Evolutionary conservation across 2,797 vertebrate species (phyloP).

Genomic region (Chaetodon trifasciatus): DNA sequence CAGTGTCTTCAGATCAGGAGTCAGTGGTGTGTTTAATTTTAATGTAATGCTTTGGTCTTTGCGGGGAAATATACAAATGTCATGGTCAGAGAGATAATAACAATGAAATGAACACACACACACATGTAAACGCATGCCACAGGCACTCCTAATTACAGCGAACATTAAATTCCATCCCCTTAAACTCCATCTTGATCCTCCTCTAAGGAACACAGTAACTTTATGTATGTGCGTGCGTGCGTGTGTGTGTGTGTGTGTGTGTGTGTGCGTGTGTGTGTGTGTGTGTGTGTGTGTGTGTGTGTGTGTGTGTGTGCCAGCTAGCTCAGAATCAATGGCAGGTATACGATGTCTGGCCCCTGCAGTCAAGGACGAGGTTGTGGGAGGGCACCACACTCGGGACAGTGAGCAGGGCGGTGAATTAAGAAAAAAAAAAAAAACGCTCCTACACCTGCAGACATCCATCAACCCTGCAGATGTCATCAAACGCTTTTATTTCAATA

Average conservation of each 20-base stretch:
- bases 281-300: conserved; percentile 6
- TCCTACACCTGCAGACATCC: conserved; percentile 27
- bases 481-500: not conserved
- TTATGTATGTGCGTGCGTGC: not conserved
- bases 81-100: not conserved
- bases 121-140: not conserved
- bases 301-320: conserved; percentile 11
- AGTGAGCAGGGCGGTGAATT: conserved; percentile 6
- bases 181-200: conserved; percentile 8
- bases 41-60: conserved; percentile 9
- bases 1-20: not conserved
- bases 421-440: not conserved
- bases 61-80: not conserved
- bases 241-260: conserved; percentile 7
- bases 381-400: conserved; percentile 1
- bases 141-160: not conserved
- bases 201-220: not conserved
- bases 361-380: conserved; percentile 46
- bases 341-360: conserved; percentile 39
- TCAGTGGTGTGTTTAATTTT: not conserved
- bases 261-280: not conserved
- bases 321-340: conserved; percentile 45
- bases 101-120: conserved; percentile 4
- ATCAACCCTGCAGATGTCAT: conserved; percentile 24
- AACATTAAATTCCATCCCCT: conserved; percentile 8